phyloP scores from a whole-genome alignment of 2,113 vertebrate species.

The Apodemus sylvaticus region DNA sequence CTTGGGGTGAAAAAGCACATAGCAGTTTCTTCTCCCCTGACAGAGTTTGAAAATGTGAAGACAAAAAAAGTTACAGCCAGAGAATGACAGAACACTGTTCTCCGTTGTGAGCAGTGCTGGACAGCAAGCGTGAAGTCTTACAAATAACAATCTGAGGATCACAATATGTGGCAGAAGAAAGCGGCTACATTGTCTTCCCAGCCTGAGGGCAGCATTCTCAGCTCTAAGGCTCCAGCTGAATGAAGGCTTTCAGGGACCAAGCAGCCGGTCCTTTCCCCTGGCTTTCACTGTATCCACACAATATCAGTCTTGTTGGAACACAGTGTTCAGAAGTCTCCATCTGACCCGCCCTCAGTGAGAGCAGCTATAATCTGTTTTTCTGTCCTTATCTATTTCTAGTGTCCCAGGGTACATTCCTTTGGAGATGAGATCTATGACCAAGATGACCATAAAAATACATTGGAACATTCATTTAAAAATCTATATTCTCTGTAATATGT shows the following conservation, averaged over 20 bases:
- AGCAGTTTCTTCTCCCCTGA: not conserved
- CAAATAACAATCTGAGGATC: constrained; percentile 58
- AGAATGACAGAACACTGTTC: constrained; percentile 56
- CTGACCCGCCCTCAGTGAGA: constrained; percentile 29
- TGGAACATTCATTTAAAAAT: constrained; percentile 13
- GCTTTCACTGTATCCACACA: constrained; percentile 46
- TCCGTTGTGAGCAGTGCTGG: not conserved
- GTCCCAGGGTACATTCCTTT: constrained; percentile 34
- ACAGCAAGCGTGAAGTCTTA: constrained; percentile 14
- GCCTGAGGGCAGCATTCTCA: constrained; percentile 54
- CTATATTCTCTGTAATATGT: not conserved
- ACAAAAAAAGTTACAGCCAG: constrained; percentile 36
- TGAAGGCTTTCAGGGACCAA: constrained; percentile 70
- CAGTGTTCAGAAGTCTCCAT: constrained; percentile 53
- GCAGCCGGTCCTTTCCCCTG: constrained; percentile 59
- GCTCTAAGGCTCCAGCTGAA: constrained; percentile 62
- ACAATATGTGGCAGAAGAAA: constrained; percentile 67
- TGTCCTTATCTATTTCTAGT: constrained; percentile 48
- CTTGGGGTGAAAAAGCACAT: not conserved
- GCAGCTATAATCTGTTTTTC: constrained; percentile 45
- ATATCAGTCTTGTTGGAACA: constrained; percentile 69
- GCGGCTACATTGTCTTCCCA: constrained; percentile 57
- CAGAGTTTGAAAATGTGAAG: constrained; percentile 43
- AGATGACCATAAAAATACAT: constrained; percentile 10
- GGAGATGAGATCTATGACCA: not conserved